Conservation (phyloP, 1,140 invertebrate species). For the Notospermus geniculatus region DNA sequence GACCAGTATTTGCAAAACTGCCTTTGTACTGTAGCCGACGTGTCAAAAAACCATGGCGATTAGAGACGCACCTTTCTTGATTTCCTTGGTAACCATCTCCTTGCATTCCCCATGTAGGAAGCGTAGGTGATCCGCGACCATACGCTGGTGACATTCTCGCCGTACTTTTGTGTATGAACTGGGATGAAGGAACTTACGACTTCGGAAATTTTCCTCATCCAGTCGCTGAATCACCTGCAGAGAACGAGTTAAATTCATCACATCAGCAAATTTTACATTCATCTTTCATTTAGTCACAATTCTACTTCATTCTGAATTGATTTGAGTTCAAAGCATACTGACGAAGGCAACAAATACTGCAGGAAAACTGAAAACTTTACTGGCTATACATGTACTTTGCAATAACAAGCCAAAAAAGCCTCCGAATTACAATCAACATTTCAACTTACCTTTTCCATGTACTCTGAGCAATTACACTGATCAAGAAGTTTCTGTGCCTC, state of each 20-base stretch:
- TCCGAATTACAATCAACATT: too few relatives aligned
- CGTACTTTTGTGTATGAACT: slow-evolving; percentile 69
- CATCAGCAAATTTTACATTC: too few relatives aligned
- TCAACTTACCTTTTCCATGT: slow-evolving; percentile 75
- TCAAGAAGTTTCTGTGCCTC: slow-evolving; percentile 79
- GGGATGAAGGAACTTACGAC: slow-evolving; percentile 78
- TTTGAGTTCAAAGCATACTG: too few relatives aligned
- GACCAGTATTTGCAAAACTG: too few relatives aligned
- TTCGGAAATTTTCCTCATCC: slow-evolving; percentile 79
- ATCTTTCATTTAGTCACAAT: too few relatives aligned
- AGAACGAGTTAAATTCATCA: slow-evolving; percentile 14
- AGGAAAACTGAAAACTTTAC: too few relatives aligned
- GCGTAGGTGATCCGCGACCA: slow-evolving; percentile 82
- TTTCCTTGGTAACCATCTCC: slow-evolving; percentile 78
- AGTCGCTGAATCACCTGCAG: slow-evolving; percentile 72
- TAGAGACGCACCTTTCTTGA: slow-evolving; percentile 62
- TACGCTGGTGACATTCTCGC: slow-evolving; percentile 74
- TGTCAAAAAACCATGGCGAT: too few relatives aligned
- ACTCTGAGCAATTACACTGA: slow-evolving; percentile 79
- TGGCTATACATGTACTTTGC: background rate
- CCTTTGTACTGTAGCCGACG: too few relatives aligned
- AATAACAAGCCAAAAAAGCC: too few relatives aligned
- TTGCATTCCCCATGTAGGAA: slow-evolving; percentile 85
- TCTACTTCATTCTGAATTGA: too few relatives aligned
- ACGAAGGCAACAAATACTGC: too few relatives aligned